Evolutionary conservation across 2,888 invertebrate species (phyloP).

Genomic region (Catocala sponsa): DNA sequence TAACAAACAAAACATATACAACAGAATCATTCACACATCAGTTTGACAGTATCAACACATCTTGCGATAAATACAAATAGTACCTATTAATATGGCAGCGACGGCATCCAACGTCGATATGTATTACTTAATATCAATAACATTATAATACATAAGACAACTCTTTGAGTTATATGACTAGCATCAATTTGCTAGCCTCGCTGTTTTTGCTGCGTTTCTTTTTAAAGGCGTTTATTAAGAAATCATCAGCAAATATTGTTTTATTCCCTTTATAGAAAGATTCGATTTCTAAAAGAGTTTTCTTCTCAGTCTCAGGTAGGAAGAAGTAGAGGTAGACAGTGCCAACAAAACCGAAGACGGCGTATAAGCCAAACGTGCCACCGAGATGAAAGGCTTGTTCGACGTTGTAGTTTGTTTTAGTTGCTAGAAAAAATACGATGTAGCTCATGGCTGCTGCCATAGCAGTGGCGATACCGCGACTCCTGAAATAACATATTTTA

Average conservation of each 20-base stretch:
- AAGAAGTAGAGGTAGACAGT: slow-evolving; percentile 83
- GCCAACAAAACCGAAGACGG: slow-evolving; percentile 77
- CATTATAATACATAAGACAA: too few species aligned
- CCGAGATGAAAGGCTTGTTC: slow-evolving; percentile 80
- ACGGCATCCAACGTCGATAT: too few species aligned
- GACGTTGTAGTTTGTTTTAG: slow-evolving; percentile 86
- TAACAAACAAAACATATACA: too few species aligned
- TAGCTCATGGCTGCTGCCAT: slow-evolving; percentile 85
- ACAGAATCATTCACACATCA: too few species aligned
- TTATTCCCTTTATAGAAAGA: slow-evolving; percentile 75
- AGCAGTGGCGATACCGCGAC: slow-evolving; percentile 85
- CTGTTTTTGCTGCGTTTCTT: slow-evolving; percentile 63
- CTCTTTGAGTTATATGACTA: slow-evolving; percentile 60
- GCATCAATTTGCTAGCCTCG: slow-evolving; percentile 71
- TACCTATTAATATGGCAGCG: too few species aligned
- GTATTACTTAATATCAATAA: too few species aligned
- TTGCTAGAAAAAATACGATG: slow-evolving; percentile 79
- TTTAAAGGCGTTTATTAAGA: slow-evolving; percentile 74
- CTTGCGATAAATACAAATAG: too few species aligned
- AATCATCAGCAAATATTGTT: slow-evolving; percentile 79
- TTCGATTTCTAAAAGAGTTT: slow-evolving; percentile 85
- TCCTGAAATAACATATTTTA: slow-evolving; percentile 68
- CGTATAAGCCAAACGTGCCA: slow-evolving; percentile 84
- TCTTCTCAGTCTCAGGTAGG: slow-evolving; percentile 87
- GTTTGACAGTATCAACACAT: too few species aligned